These are phyloP conservation scores for Chrysocyon brachyurus DNA, from an alignment of 2,797 vertebrate genomes.

Conservation along the genomic window DNA sequence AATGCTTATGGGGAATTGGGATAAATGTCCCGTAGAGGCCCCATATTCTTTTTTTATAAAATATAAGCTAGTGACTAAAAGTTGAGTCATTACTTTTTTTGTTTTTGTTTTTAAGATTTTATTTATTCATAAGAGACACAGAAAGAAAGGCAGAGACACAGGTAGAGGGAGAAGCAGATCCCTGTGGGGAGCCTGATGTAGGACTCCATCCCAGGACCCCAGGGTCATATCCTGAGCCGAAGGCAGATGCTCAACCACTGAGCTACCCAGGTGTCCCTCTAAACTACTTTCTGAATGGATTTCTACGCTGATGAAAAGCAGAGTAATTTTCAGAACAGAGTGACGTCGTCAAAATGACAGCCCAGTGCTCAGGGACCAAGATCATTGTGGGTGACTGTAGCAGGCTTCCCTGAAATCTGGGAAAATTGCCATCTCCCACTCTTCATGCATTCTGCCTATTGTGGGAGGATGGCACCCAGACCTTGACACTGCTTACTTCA, in stretches of 20 bases:
- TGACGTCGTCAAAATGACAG: not conserved
- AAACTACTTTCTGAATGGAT: not conserved
- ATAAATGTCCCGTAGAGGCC: not conserved
- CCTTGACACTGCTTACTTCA: not conserved
- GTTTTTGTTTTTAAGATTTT: too few species aligned
- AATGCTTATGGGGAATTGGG: not conserved
- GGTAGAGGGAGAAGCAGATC: too few species aligned
- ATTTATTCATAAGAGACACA: too few species aligned
- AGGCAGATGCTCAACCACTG: too few species aligned
- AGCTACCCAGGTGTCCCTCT: not conserved
- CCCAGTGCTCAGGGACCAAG: not conserved
- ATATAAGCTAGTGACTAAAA: not conserved
- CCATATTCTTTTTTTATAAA: constrained; percentile 47
- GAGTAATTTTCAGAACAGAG: not conserved
- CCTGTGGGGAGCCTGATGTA: too few species aligned
- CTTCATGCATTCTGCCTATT: not conserved
- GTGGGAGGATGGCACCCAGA: not conserved
- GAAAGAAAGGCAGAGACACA: too few species aligned
- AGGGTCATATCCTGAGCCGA: too few species aligned
- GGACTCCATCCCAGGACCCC: too few species aligned
- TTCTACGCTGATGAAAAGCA: not conserved
- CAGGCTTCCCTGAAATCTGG: not conserved
- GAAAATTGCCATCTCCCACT: too few species aligned
- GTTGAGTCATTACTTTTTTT: not conserved
- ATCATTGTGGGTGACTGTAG: not conserved